Percentiles rank a stretch among this genome's conserved stretches.
These are phyloP conservation scores for Probosciger aterrimus DNA, from an alignment of 2,113 vertebrate species.

Conservation along the genomic window DNA sequence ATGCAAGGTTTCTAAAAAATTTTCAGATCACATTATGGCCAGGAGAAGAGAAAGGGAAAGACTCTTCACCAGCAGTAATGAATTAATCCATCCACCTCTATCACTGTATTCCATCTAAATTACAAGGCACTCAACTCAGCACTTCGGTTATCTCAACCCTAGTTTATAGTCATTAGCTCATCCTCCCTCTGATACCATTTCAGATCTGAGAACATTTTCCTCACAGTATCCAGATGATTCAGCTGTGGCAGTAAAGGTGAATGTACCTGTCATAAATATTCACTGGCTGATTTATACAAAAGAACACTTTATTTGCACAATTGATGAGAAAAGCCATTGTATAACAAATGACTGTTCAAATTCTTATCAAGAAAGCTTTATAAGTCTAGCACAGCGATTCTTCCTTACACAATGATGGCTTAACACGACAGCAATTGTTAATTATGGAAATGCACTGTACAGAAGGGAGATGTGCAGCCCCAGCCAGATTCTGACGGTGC, in stretches of 20 bases:
- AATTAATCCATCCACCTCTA: neutral
- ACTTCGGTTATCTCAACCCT: neutral
- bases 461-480: neutral
- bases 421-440: neutral
- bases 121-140: neutral
- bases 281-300: slow-evolving; percentile 24
- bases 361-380: slow-evolving; percentile 15
- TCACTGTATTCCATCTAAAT: neutral
- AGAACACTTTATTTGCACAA: slow-evolving; percentile 15
- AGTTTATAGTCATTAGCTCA: slow-evolving; percentile 13
- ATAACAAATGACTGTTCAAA: slow-evolving; percentile 24
- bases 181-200: neutral
- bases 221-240: neutral
- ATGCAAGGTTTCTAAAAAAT: neutral
- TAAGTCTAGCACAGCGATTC: neutral
- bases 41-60: neutral
- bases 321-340: slow-evolving; percentile 11
- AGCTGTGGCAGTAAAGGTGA: slow-evolving; percentile 41
- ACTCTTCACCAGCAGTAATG: neutral
- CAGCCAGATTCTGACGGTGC: neutral
- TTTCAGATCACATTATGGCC: neutral
- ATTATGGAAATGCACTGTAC: neutral
- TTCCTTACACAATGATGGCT: neutral
- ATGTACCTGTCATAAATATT: slow-evolving; percentile 37
- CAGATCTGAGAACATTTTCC: neutral